Percentiles rank a stretch among this genome's conserved stretches.
These are phyloP conservation scores for Tyria jacobaeae DNA, from an alignment of 2,888 invertebrate genomes.

Conservation along the genomic window DNA sequence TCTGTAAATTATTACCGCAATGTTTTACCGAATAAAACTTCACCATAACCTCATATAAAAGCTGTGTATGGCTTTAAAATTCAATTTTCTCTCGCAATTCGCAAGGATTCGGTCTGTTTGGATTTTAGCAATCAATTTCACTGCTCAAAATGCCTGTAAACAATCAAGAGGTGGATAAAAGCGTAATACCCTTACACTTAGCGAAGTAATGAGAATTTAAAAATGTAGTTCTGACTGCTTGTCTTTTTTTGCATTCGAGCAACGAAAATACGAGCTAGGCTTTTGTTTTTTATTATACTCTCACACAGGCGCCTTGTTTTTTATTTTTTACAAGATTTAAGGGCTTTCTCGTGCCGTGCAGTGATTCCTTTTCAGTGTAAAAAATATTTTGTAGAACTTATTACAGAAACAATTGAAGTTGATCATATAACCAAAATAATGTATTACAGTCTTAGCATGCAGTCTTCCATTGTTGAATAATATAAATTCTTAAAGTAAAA, in stretches of 20 bases:
- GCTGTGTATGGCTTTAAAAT: slow-evolving; percentile 62
- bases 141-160: slow-evolving; percentile 52
- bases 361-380: not conserved
- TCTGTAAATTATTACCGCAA: slow-evolving; percentile 65
- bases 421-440: not conserved
- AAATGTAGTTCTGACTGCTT: slow-evolving; percentile 54
- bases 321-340: slow-evolving; percentile 28
- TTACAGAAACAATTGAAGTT: not conserved
- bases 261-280: slow-evolving; percentile 41
- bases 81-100: slow-evolving; percentile 58
- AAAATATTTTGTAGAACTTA: not conserved
- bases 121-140: slow-evolving; percentile 61
- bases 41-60: slow-evolving; percentile 52
- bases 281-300: slow-evolving; percentile 43
- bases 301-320: slow-evolving; percentile 25
- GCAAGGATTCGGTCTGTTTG: slow-evolving; percentile 48
- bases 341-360: slow-evolving; percentile 1
- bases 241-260: slow-evolving; percentile 36
- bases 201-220: slow-evolving; percentile 64
- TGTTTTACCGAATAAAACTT: slow-evolving; percentile 63
- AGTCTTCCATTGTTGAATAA: too few species aligned
- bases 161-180: slow-evolving; percentile 51
- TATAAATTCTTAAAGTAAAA: too few species aligned
- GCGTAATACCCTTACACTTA: slow-evolving; percentile 51
- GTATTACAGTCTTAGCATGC: not conserved